A percentile compares a stretch with the other conserved stretches of the same genome.
Evolutionary conservation across 2,113 vertebrate species (phyloP).

Genomic region (Miniopterus natalensis): DNA sequence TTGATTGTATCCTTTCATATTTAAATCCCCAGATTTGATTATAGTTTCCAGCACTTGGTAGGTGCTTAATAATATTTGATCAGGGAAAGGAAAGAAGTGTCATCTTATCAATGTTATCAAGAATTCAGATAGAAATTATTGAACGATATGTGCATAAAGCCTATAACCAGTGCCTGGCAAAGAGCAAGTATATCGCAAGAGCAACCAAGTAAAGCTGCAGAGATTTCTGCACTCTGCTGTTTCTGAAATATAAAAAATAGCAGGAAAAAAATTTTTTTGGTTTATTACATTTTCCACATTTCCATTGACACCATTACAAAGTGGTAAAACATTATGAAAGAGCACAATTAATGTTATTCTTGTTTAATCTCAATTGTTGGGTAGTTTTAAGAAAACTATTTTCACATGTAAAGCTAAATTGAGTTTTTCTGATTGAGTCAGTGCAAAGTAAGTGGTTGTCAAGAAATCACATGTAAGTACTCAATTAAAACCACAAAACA

Average conservation of each 20-base stretch:
- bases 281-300: background rate
- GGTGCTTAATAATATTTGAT: background rate
- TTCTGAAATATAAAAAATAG: background rate
- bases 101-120: background rate
- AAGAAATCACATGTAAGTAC: slow-evolving; percentile 1
- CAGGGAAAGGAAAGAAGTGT: background rate
- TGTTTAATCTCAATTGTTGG: background rate
- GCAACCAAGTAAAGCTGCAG: background rate
- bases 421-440: background rate
- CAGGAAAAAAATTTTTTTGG: background rate
- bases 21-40: background rate
- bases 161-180: background rate
- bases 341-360: background rate
- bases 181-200: background rate
- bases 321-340: background rate
- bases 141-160: background rate
- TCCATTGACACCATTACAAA: background rate
- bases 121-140: background rate
- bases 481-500: slow-evolving; percentile 30
- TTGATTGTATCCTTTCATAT: background rate
- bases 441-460: background rate
- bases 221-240: background rate
- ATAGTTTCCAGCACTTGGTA: background rate
- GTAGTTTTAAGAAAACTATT: slow-evolving; percentile 12
- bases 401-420: background rate